Evolutionary conservation across 2,113 vertebrate genomes (phyloP).

Genomic region (Numida meleagris): DNA sequence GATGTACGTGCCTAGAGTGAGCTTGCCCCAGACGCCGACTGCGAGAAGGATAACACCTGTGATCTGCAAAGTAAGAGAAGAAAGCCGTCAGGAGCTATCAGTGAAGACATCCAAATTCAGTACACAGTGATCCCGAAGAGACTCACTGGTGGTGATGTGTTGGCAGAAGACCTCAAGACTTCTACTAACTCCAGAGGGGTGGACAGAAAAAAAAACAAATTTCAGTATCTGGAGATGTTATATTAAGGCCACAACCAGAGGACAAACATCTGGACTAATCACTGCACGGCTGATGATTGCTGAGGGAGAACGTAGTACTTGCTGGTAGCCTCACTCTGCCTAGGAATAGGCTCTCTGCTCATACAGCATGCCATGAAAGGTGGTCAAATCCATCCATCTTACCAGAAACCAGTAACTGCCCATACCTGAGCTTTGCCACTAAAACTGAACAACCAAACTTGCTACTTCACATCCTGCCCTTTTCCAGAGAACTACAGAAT

Average conservation of each 20-base stretch:
- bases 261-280: not conserved
- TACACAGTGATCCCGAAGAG: not conserved
- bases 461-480: fast-evolving
- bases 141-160: not conserved
- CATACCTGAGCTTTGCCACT: not conserved
- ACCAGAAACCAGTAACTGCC: not conserved
- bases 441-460: not conserved
- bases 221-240: not conserved
- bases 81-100: not conserved
- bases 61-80: conserved; percentile 81
- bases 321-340: not conserved
- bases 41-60: conserved; percentile 96
- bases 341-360: not conserved
- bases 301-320: not conserved
- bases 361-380: not conserved
- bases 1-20: conserved; percentile 96
- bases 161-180: not conserved
- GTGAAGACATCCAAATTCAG: not conserved
- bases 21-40: conserved; percentile 97
- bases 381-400: not conserved
- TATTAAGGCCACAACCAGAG: not conserved
- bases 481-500: not conserved
- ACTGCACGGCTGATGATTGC: not conserved
- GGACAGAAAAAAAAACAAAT: not conserved
- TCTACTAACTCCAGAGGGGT: not conserved